Conservation (phyloP, 2,113 vertebrate species). For the Silurus glanis region DNA sequence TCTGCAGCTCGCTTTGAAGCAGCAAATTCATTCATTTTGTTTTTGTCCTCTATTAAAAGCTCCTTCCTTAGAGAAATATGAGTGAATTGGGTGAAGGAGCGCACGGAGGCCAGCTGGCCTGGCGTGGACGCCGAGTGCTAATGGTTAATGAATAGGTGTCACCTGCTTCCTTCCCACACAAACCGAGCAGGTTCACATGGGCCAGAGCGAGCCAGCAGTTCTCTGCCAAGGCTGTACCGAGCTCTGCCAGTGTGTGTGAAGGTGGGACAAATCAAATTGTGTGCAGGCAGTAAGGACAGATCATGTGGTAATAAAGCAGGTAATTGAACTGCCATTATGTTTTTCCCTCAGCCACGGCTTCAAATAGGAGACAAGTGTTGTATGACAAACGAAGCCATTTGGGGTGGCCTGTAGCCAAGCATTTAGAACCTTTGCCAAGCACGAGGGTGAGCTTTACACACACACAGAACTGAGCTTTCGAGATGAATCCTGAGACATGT, state of each 20-base stretch:
- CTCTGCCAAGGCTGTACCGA: slow-evolving; percentile 36
- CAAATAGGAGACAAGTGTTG: slow-evolving; percentile 27
- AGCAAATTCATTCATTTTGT: slow-evolving; percentile 24
- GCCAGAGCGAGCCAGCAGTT: slow-evolving; percentile 29
- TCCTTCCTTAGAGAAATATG: slow-evolving; percentile 23
- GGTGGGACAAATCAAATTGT: slow-evolving; percentile 34
- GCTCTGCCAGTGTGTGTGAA: slow-evolving; percentile 30
- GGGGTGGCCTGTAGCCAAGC: slow-evolving; percentile 44
- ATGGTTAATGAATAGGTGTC: slow-evolving; percentile 61
- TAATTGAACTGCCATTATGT: slow-evolving; percentile 24
- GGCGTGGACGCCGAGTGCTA: slow-evolving; percentile 44
- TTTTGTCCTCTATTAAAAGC: slow-evolving; percentile 21
- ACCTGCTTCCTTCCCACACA: slow-evolving; percentile 55
- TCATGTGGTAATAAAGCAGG: slow-evolving; percentile 37
- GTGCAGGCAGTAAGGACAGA: slow-evolving; percentile 28
- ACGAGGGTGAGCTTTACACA: slow-evolving; percentile 34
- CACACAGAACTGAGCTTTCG: slow-evolving; percentile 37
- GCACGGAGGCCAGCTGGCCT: slow-evolving; percentile 30
- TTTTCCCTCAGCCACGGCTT: slow-evolving; percentile 34
- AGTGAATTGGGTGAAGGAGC: slow-evolving; percentile 18
- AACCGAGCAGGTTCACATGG: slow-evolving; percentile 49
- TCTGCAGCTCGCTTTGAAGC: slow-evolving; percentile 15
- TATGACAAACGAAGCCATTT: slow-evolving; percentile 43
- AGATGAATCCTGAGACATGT: slow-evolving; percentile 12
- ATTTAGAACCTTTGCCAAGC: slow-evolving; percentile 48